Evolutionary conservation across 2,113 vertebrate species (phyloP).

Genomic region (Laticauda laticaudata): DNA sequence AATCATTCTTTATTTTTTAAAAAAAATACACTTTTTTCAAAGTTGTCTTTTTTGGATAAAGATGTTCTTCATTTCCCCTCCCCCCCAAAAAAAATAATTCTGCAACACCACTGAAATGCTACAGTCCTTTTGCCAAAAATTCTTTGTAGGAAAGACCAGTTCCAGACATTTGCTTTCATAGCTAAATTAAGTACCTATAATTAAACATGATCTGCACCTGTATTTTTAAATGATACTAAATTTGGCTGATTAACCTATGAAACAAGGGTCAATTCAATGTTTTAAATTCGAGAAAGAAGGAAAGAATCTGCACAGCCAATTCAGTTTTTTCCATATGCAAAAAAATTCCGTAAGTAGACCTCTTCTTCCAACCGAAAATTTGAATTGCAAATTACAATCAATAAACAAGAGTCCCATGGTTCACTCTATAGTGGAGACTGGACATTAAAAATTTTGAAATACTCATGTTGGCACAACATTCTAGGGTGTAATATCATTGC

Average conservation of each 20-base stretch:
- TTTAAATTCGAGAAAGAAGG: background rate
- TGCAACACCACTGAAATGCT: background rate
- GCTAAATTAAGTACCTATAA: slow-evolving; percentile 5
- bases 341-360: background rate
- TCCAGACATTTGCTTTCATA: background rate
- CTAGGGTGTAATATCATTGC: background rate
- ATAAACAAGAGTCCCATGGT: background rate
- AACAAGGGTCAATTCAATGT: background rate
- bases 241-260: background rate
- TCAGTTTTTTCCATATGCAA: background rate
- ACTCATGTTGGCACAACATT: background rate
- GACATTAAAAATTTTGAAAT: background rate
- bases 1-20: background rate
- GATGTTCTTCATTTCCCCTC: background rate
- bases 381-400: background rate
- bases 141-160: background rate
- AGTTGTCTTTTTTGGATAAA: background rate
- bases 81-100: too few species aligned
- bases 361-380: background rate
- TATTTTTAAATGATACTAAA: background rate
- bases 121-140: background rate
- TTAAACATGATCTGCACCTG: slow-evolving; percentile 1
- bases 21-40: background rate
- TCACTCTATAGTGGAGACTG: background rate
- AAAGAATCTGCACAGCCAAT: background rate